These are phyloP conservation scores for Taeniopygia guttata DNA, from an alignment of 2,797 vertebrate genomes.

Conservation along the genomic window DNA sequence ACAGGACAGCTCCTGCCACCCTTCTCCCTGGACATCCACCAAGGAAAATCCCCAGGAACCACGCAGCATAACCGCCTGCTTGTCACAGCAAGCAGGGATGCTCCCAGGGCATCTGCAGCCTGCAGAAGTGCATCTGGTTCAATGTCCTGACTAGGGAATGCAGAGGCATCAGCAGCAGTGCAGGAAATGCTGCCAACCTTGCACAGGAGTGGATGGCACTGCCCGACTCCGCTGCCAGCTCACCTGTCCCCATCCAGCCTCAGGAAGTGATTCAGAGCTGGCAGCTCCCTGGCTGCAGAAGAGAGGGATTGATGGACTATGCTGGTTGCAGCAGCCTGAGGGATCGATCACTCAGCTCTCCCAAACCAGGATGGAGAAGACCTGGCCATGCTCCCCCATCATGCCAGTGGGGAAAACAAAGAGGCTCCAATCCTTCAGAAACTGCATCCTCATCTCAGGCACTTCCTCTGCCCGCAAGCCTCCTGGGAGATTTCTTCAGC, in stretches of 20 bases:
- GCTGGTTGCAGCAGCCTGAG: not conserved
- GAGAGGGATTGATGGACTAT: not conserved
- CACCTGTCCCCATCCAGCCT: not conserved
- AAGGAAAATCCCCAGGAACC: not conserved
- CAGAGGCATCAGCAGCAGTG: not conserved
- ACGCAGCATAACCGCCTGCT: fast-evolving
- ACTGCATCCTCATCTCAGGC: not conserved
- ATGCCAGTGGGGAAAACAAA: not conserved
- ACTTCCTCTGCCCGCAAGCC: not conserved
- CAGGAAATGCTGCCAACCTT: not conserved
- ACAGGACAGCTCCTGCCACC: not conserved
- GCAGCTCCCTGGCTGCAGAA: not conserved
- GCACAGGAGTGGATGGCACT: fast-evolving
- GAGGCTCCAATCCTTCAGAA: not conserved
- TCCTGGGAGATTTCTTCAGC: not conserved
- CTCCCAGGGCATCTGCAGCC: fast-evolving
- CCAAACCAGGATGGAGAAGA: fast-evolving
- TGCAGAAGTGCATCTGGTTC: fast-evolving
- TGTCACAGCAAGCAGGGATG: not conserved
- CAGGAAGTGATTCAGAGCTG: fast-evolving
- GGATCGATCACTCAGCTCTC: fast-evolving
- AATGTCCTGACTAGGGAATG: not conserved
- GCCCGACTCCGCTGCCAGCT: fast-evolving
- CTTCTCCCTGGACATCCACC: not conserved
- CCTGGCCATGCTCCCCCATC: not conserved